These are phyloP conservation scores for Coryphaenoides rupestris DNA, from an alignment of 2,113 vertebrate genomes.

Conservation along the genomic window DNA sequence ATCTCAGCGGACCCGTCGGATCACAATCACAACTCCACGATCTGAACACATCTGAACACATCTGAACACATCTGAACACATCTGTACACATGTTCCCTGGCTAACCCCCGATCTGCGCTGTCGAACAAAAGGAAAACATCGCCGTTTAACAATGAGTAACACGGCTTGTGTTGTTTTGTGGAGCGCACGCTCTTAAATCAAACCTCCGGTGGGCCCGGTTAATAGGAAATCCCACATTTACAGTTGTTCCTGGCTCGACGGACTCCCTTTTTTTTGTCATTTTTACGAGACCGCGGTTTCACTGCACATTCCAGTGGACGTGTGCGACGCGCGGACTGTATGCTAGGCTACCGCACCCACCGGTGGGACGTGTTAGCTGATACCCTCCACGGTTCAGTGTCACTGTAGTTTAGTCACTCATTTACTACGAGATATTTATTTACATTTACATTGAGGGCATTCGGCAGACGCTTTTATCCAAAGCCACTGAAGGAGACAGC, in stretches of 20 bases:
- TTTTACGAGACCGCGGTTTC: slow-evolving; percentile 53
- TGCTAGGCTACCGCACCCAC: slow-evolving; percentile 9
- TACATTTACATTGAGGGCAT: too few species aligned
- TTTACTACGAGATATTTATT: too few species aligned
- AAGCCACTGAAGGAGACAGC: too few species aligned
- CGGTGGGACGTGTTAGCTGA: too few species aligned
- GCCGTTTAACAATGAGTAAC: slow-evolving; percentile 55
- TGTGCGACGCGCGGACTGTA: slow-evolving; percentile 15
- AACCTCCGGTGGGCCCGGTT: slow-evolving; percentile 27
- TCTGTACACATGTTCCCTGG: slow-evolving; percentile 48
- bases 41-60: too few species aligned
- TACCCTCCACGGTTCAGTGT: too few species aligned
- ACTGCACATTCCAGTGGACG: slow-evolving; percentile 22
- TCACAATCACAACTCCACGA: slow-evolving; percentile 48
- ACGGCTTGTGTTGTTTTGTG: slow-evolving; percentile 33
- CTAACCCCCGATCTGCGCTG: slow-evolving; percentile 51
- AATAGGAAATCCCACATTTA: slow-evolving; percentile 44
- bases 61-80: slow-evolving; percentile 59
- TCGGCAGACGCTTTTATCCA: too few species aligned
- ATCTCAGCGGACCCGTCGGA: too few species aligned
- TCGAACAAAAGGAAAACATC: slow-evolving; percentile 60
- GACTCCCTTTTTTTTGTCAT: slow-evolving; percentile 1
- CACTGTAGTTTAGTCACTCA: too few species aligned
- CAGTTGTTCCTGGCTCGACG: slow-evolving; percentile 35
- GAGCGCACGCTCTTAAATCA: slow-evolving; percentile 45